Conservation (phyloP, 2,797 vertebrate genomes). For the Tympanoctomys barrerae region DNA sequence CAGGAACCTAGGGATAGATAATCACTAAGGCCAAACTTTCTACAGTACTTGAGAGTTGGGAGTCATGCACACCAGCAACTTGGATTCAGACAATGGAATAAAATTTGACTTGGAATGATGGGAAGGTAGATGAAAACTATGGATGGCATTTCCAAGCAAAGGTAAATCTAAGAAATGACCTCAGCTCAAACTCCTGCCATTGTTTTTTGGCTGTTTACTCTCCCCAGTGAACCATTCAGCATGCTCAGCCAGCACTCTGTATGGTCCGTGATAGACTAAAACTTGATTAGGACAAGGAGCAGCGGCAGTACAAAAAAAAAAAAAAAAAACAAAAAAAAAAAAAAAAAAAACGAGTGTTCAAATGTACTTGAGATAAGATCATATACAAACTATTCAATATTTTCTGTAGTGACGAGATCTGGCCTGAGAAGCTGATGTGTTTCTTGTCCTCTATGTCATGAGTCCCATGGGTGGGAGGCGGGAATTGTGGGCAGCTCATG, state of each 20-base stretch:
- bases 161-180: not conserved
- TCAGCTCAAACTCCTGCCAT: not conserved
- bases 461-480: fast-evolving
- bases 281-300: not conserved
- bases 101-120: not conserved
- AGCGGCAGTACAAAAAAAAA: not conserved
- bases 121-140: not conserved
- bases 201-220: fast-evolving
- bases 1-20: not conserved
- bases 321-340: not conserved
- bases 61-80: not conserved
- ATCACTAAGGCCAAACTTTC: not conserved
- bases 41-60: fast-evolving
- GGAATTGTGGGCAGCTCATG: no score
- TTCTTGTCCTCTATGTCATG: no score
- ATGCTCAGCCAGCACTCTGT: not conserved
- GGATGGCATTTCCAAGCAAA: not conserved
- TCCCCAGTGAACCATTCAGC: fast-evolving
- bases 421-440: not conserved
- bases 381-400: not conserved
- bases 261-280: not conserved
- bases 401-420: not conserved
- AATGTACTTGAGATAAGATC: not conserved
- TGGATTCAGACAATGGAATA: not conserved
- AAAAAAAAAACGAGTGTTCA: not conserved